Base-by-base conservation (phyloP, 2,888 invertebrate species). In the Dastarcus helophoroides region DNA sequence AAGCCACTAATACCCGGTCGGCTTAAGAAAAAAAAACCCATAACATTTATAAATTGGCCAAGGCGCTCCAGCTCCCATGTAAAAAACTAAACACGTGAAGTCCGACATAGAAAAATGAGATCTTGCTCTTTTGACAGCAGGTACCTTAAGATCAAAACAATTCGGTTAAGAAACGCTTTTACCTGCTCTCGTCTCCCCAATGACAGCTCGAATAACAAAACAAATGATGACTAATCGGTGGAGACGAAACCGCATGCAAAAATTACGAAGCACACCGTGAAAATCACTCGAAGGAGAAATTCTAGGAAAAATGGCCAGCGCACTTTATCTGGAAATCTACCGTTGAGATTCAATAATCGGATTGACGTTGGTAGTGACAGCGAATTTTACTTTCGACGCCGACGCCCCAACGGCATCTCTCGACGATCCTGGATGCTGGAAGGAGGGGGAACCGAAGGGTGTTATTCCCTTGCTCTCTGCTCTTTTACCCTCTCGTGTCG, bases 331-430 rank as follows among this genome's bases (percentile, higher is more conserved):
- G 12, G 26, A 22, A 23, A n/a, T n/a, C n/a, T n/a, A n/a, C n/a
- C n/a, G n/a, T n/a, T n/a, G n/a, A n/a, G n/a, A n/a, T n/a, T n/a
- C n/a, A 51, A 53, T 53, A 50, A 49, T 43, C 41, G 41, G 39
- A 46, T 47, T 55, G 54, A 54, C 51, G 47, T n/a, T 51, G 47
- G 47, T 40, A 44, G 48, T 55, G 53, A 54, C 53, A 55, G 47
- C 40, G 49, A 45, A 46, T 46, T 48, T 50, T 53, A 51, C 47
- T 40, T 39, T 46, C 51, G 53, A 55, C 58, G 59, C 50, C 58
- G 58, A 58, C 60, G 59, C 59, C 59, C 59, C 54, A 51, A 51
- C 40, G 51, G 50, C 56, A 50, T 55, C 57, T 50, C 56, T 50
- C 49, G 51, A 48, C 47, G 50, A 47, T 47, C 50, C 49, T 48